Evolutionary conservation across 2,113 vertebrate genomes (phyloP).

Genomic region (Rhadina sibilatrix): DNA sequence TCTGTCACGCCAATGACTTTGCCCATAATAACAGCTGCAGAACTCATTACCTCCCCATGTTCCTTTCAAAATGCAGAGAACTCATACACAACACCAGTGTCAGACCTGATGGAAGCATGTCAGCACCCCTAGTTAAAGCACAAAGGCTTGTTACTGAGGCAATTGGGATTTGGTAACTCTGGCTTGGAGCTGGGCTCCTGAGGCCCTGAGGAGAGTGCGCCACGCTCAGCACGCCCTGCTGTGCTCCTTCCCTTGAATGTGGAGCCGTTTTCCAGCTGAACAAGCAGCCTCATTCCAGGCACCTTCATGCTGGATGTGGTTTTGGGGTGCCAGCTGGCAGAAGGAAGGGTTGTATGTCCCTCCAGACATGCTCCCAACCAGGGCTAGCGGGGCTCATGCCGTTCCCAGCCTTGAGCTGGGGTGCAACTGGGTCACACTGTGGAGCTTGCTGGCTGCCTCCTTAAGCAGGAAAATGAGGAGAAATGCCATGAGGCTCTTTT

Average conservation of each 20-base stretch:
- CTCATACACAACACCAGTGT: rapidly evolving
- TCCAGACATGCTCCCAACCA: rapidly evolving
- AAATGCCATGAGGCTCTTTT: conserved; percentile 19
- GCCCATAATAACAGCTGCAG: not conserved
- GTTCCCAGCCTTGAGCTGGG: not conserved
- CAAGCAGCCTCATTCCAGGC: not conserved
- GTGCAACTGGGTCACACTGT: rapidly evolving
- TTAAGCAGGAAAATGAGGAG: not conserved
- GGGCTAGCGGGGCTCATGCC: rapidly evolving
- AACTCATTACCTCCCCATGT: not conserved
- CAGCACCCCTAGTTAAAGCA: not conserved
- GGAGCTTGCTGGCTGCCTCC: not conserved
- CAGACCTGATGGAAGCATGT: not conserved
- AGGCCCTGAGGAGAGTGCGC: rapidly evolving
- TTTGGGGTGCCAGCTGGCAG: not conserved
- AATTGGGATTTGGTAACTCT: not conserved
- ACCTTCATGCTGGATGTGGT: rapidly evolving
- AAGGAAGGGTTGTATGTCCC: too few species aligned
- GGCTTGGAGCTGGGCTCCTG: not conserved
- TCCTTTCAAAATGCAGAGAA: not conserved
- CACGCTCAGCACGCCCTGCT: rapidly evolving
- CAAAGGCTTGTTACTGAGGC: rapidly evolving
- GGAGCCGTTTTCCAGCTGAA: not conserved
- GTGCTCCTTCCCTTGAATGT: not conserved
- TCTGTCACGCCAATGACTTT: rapidly evolving